Conservation (phyloP, 1,140 invertebrate genomes). For the Sarcophaga bullata region DNA sequence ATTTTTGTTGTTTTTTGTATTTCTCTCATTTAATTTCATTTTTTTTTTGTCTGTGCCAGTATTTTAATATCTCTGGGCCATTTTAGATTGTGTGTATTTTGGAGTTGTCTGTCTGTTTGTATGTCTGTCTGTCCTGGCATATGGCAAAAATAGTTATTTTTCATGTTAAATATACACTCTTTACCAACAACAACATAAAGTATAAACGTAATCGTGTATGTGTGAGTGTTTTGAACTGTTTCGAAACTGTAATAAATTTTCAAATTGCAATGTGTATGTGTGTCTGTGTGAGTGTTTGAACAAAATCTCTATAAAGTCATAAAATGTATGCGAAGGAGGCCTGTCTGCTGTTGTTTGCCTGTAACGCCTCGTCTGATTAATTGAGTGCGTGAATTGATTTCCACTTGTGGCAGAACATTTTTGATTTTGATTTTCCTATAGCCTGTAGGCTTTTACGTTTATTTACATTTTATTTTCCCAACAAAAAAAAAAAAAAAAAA, state of each 20-base stretch:
- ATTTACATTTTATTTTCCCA: background rate
- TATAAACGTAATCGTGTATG: background rate
- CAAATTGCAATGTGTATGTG: no score
- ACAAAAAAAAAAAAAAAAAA: no score
- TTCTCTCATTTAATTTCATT: no score
- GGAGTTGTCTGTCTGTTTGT: constrained; percentile 17
- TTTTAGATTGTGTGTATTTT: constrained; percentile 37
- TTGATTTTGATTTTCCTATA: constrained; percentile 7
- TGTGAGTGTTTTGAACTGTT: background rate
- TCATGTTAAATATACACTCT: no score
- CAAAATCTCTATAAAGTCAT: no score
- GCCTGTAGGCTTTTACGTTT: background rate
- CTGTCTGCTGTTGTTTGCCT: background rate
- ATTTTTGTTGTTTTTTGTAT: no score
- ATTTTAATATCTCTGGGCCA: constrained; percentile 22
- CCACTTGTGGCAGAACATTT: constrained; percentile 40
- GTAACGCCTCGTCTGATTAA: constrained; percentile 29
- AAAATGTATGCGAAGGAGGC: no score
- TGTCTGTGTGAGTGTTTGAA: background rate
- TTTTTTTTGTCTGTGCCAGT: background rate
- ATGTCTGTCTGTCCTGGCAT: no score
- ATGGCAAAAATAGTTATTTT: no score
- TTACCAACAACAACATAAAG: no score
- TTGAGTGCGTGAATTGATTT: constrained; percentile 43
- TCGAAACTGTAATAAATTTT: background rate